These are phyloP conservation scores for Sphaerophoria taeniata DNA, from an alignment of 2,888 invertebrate genomes.

Conservation along the genomic window DNA sequence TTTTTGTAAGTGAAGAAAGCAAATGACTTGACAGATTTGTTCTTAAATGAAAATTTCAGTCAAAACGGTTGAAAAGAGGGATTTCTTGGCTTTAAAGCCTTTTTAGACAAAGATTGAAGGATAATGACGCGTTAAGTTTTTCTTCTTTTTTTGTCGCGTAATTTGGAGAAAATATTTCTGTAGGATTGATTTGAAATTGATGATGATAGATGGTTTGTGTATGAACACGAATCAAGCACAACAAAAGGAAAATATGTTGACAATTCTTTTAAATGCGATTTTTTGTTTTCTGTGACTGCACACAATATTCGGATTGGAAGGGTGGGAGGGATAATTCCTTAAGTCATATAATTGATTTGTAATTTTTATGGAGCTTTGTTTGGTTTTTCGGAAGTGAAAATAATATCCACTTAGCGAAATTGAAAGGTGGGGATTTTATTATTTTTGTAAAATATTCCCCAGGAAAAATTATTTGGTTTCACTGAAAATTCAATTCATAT, in stretches of 20 bases:
- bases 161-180: slow-evolving; percentile 18
- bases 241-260: slow-evolving; percentile 5
- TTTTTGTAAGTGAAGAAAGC: slow-evolving; percentile 5
- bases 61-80: slow-evolving; percentile 17
- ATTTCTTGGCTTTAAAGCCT: slow-evolving; percentile 20
- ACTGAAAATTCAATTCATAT: no score
- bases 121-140: slow-evolving; percentile 31
- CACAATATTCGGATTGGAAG: not conserved
- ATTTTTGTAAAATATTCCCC: no score
- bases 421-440: no score
- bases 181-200: slow-evolving; percentile 39
- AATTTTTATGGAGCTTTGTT: not conserved
- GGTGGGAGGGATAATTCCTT: not conserved
- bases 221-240: not conserved
- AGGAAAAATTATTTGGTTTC: no score
- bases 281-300: not conserved
- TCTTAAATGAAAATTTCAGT: slow-evolving; percentile 24
- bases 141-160: not conserved
- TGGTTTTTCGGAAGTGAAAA: not conserved
- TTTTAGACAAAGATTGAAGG: not conserved
- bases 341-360: not conserved
- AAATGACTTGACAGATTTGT: slow-evolving; percentile 35
- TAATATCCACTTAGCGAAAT: not conserved
- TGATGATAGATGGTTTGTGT: slow-evolving; percentile 24
- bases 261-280: not conserved